Evolutionary conservation across 1,140 invertebrate genomes (phyloP), one percentile per base, ranked within the genome.

Genomic region (Drosophila lacteicornis): DNA sequence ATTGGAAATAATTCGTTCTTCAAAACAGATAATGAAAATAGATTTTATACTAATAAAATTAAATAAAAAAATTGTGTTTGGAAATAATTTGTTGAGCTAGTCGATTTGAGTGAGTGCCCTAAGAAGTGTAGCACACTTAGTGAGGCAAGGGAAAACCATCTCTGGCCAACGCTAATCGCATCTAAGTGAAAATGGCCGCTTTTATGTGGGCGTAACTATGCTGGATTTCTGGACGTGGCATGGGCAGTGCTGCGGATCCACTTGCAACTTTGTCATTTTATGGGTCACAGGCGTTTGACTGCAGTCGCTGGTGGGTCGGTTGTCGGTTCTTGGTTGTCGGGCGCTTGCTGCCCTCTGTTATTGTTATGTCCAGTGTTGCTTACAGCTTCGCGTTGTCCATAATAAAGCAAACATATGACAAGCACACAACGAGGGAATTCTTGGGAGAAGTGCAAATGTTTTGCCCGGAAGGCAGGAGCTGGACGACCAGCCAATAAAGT

Each of bases 341-440:
- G 51, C 60, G 40, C 53, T 76, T 58, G 73, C 75, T 88, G 67
- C 67, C 75, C 74, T 81, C 65, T 70, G 67, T 87, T 87, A 86
- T 86, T 88, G 84, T 88, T 86, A 88, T 80, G 63, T 84, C 79
- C 79, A 75, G 80, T 82, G 75, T 79, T 75, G 80, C 82, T 84
- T 82, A 79, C 75, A 71, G 82, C 73, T 74, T 65, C 77, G 62
- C 58, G 70, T 67, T 85, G 76, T 75, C 80, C 75, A 86, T 86
- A 86, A 86, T 86, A 86, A 86, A 87, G 83, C 83, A 87, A 86
- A 87, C 84, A 86, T 86, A 87, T 86, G 82, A 85, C 82, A 69
- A 79, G 53, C 53, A 65, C 62, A 38, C 45, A 40, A 25, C 42
- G 46, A 73, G 53, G 38, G 68, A 73, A 73, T 73, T 60, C 70